Conservation (phyloP, 1,140 invertebrate genomes). For the Stegodyphus mimosarum region DNA sequence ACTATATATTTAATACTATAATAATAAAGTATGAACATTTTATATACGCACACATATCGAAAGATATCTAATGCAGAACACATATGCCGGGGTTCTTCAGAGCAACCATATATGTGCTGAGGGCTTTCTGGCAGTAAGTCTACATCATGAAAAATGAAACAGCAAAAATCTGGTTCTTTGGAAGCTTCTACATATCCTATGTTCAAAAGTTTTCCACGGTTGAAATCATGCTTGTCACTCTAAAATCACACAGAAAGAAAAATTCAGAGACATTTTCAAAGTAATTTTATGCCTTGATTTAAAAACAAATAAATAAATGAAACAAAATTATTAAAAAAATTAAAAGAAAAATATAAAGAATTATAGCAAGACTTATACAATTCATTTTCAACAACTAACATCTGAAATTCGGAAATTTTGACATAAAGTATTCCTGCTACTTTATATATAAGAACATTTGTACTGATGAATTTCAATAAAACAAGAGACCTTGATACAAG, state of each 20-base stretch:
- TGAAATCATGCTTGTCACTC: constrained; percentile 62
- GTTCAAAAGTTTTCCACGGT: constrained; percentile 69
- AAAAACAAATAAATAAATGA: background rate
- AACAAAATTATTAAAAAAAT: too few species aligned
- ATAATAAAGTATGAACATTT: too few species aligned
- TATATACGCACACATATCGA: constrained; percentile 60
- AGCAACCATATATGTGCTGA: constrained; percentile 63
- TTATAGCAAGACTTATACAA: too few species aligned
- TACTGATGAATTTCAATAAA: too few species aligned
- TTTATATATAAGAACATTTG: too few species aligned
- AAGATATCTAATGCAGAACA: constrained; percentile 64
- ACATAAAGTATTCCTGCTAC: too few species aligned
- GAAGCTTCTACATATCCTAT: constrained; percentile 69
- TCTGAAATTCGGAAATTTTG: background rate
- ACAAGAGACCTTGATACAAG: too few species aligned
- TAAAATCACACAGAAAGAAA: constrained; percentile 6
- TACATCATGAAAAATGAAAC: constrained; percentile 74
- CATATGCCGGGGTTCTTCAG: constrained; percentile 63
- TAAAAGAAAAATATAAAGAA: background rate
- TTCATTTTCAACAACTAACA: too few species aligned
- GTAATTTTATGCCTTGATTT: background rate
- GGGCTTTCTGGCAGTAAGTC: constrained; percentile 72
- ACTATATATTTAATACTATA: too few species aligned
- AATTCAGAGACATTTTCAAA: background rate
- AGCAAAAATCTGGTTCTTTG: constrained; percentile 66